Base-by-base conservation (phyloP, 2,113 vertebrate species). In the Pterocles orientalis region DNA sequence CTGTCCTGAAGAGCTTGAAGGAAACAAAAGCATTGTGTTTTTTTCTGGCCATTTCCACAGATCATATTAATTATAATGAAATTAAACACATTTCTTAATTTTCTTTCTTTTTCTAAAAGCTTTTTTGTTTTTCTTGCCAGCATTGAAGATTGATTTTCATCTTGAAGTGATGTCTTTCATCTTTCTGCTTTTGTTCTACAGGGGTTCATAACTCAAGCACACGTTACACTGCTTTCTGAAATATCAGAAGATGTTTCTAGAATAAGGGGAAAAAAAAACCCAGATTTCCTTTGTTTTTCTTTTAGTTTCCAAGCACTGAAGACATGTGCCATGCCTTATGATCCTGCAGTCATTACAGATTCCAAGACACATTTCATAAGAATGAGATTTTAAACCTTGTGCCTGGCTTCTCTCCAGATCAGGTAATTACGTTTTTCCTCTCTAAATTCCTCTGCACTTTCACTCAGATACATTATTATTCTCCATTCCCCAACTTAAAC, bases 361-460 rank as follows among this genome's bases (percentile, higher is more conserved):
- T 73, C 86, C 31, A 56, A 88, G 68, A 47, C 47, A 90, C 34
- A 36, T 68, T 92, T 80, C 7, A 3, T 26, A 66, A 73, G 43
- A 80, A 77, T 1, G 6, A 85, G 82, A 53, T 68, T 73, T 93
- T 90, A 92, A 94, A 66, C 60, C 25, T 24, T 16, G 21, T 21
- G 13, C 29, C 76, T 95, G 93, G 72, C 68, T n/a, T 33, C 60
- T 71, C 81, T 93, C 86, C 93, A 95, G 60, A 48, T 47, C 68
- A 92, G 60, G 64, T 83, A 86, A 95, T 94, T 81, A 90, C 36
- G 73, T 86, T 91, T 90, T 71, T 64, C 36, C 64, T 73, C 71
- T 58, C 47, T 64, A 18, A 94, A 92, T 54, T 88, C 90, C 80
- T 48, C 61, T 56, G 43, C 65, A 71, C 47, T 71, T 77, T 86